Percentiles rank a stretch among this genome's conserved stretches.
Evolutionary conservation across 1,140 invertebrate genomes (phyloP).

Genomic region (Drosophila tani): DNA sequence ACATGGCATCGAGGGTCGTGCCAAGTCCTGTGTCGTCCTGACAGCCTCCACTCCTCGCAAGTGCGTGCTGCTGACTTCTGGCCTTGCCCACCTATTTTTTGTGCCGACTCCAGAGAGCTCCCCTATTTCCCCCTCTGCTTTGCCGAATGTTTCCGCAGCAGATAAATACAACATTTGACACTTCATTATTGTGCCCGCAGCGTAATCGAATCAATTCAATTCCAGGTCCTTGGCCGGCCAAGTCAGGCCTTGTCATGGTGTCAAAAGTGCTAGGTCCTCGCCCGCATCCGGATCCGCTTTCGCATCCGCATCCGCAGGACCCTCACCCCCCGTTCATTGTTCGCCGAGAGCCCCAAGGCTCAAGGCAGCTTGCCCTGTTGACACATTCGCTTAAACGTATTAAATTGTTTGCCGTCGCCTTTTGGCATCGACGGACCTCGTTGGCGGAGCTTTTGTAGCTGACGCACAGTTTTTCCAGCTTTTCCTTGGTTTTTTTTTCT

Average conservation of each 20-base stretch:
- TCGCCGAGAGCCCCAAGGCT: slow-evolving; percentile 60
- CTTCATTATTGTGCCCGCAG: slow-evolving; percentile 84
- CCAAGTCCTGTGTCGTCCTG: slow-evolving; percentile 52
- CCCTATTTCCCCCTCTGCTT: neutral
- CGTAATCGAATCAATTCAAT: slow-evolving; percentile 84
- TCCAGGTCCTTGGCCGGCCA: slow-evolving; percentile 41
- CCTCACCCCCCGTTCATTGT: slow-evolving; percentile 38
- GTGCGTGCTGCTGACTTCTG: slow-evolving; percentile 36
- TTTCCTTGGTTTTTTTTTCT: slow-evolving; percentile 10
- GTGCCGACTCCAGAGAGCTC: neutral
- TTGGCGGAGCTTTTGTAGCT: slow-evolving; percentile 44
- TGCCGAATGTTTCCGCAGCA: slow-evolving; percentile 74
- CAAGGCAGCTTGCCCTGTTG: slow-evolving; percentile 81
- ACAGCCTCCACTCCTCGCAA: slow-evolving; percentile 52
- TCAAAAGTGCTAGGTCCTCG: slow-evolving; percentile 77
- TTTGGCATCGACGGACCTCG: slow-evolving; percentile 56
- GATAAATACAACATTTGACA: slow-evolving; percentile 85
- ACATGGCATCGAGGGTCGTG: slow-evolving; percentile 68
- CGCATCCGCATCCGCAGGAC: slow-evolving; percentile 12
- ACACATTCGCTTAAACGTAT: slow-evolving; percentile 84
- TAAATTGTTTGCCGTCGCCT: slow-evolving; percentile 81
- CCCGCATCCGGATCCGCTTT: slow-evolving; percentile 9
- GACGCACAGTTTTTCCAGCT: slow-evolving; percentile 59
- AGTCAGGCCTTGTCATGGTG: slow-evolving; percentile 60
- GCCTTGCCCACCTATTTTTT: slow-evolving; percentile 35